Conservation (phyloP, 2,113 vertebrate genomes). For the Gymnarchus niloticus region DNA sequence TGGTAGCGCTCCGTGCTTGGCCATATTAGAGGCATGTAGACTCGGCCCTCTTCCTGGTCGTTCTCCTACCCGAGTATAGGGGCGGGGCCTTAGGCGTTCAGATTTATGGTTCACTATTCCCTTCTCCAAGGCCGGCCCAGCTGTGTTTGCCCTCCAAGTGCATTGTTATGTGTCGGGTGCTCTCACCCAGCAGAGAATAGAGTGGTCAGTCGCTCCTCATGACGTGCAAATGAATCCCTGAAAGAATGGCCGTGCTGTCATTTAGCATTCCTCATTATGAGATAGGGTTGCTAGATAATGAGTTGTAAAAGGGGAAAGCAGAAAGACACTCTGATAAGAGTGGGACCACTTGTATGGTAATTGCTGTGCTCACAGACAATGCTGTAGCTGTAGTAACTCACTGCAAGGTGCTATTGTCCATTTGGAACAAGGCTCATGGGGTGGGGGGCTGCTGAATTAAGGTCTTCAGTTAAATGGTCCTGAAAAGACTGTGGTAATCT, state of each 20-base stretch:
- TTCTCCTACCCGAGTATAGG: background rate
- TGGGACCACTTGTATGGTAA: constrained; percentile 45
- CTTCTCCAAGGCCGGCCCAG: constrained; percentile 51
- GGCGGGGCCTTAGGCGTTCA: constrained; percentile 29
- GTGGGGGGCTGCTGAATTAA: constrained; percentile 43
- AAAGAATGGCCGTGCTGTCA: constrained; percentile 45
- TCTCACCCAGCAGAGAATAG: constrained; percentile 25
- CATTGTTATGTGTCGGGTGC: constrained; percentile 61
- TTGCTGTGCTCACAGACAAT: constrained; percentile 45
- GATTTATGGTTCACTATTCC: constrained; percentile 58
- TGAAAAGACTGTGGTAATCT: constrained; percentile 50
- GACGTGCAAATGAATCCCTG: constrained; percentile 50
- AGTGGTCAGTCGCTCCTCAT: constrained; percentile 28
- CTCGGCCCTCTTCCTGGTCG: background rate
- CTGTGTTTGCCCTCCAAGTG: constrained; percentile 64
- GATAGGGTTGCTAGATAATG: constrained; percentile 39
- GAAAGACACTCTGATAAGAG: constrained; percentile 35
- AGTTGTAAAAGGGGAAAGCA: constrained; percentile 41
- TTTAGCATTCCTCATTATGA: constrained; percentile 40
- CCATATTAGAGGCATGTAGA: background rate
- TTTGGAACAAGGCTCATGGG: constrained; percentile 38
- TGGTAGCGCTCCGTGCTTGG: background rate
- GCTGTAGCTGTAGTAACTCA: constrained; percentile 16
- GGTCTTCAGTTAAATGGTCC: constrained; percentile 51
- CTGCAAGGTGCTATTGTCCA: constrained; percentile 43